Evolutionary conservation across 2,113 vertebrate genomes (phyloP).

Genomic region (Balaenoptera acutorostrata): DNA sequence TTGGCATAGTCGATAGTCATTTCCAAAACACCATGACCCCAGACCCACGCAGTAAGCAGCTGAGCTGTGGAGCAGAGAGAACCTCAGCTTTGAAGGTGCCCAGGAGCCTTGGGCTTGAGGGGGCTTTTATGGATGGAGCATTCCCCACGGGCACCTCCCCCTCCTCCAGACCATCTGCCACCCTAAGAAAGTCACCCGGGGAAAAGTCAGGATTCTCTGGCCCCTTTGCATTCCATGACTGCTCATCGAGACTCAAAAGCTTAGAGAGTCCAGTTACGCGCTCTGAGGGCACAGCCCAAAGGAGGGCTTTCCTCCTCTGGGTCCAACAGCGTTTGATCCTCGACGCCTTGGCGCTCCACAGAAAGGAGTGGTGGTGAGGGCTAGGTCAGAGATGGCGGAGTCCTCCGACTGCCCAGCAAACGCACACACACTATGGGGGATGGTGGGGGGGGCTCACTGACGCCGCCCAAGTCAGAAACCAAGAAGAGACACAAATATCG

Average conservation of each 20-base stretch:
- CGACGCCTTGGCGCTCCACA: background rate
- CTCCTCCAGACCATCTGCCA: background rate
- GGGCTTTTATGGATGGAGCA: background rate
- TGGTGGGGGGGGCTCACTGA: background rate
- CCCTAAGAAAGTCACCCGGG: background rate
- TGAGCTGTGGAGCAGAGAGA: background rate
- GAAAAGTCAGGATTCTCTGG: background rate
- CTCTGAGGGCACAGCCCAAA: background rate
- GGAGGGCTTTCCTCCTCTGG: background rate
- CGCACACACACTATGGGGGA: background rate
- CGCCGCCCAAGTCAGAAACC: constrained; percentile 66
- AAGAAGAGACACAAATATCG: constrained; percentile 67
- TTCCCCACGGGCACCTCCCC: background rate
- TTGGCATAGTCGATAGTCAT: background rate
- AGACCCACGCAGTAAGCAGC: background rate
- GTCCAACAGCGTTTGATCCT: background rate
- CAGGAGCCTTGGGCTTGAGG: background rate
- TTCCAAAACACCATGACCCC: background rate
- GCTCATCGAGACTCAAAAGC: background rate
- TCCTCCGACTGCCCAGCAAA: background rate
- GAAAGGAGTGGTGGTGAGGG: background rate
- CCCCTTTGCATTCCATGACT: background rate
- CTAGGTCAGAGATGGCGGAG: background rate
- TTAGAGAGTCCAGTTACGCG: no score
- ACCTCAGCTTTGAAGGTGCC: background rate